Evolutionary conservation across 2,113 vertebrate species (phyloP).

Genomic region (Arizona elegans): DNA sequence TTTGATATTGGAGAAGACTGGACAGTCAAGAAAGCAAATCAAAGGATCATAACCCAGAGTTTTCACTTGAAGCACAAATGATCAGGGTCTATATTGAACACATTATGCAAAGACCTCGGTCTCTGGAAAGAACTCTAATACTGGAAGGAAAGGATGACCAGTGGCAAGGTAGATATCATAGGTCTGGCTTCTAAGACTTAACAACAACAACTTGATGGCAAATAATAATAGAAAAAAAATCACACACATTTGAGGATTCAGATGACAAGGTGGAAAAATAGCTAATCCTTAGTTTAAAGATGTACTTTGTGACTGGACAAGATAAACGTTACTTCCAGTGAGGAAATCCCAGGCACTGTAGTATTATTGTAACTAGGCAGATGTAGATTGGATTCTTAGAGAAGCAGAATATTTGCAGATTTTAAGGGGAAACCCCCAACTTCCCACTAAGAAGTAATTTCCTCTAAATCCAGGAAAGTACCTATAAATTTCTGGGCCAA

Average conservation of each 20-base stretch:
- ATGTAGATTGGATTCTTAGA: neutral
- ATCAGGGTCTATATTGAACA: neutral
- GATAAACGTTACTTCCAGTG: conserved; percentile 40
- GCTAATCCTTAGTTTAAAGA: neutral
- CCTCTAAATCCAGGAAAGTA: conserved; percentile 57
- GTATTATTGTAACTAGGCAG: neutral
- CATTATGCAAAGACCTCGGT: neutral
- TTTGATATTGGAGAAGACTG: neutral
- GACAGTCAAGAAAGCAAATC: neutral
- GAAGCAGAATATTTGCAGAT: neutral
- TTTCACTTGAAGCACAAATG: neutral
- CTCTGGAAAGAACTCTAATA: neutral
- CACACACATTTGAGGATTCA: neutral
- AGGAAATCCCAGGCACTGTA: neutral
- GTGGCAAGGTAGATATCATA: neutral
- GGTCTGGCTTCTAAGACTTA: neutral
- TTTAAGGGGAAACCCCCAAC: neutral
- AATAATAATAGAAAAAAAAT: neutral
- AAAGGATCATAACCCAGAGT: neutral
- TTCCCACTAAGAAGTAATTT: conserved; percentile 1
- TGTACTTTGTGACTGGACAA: neutral
- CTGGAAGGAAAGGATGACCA: neutral
- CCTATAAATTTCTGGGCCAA: conserved; percentile 33
- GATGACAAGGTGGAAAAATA: neutral
- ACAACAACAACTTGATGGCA: conserved; percentile 22